These are phyloP conservation scores for Drosophila elegans DNA, from an alignment of 1,140 invertebrate genomes.

Conservation along the genomic window DNA sequence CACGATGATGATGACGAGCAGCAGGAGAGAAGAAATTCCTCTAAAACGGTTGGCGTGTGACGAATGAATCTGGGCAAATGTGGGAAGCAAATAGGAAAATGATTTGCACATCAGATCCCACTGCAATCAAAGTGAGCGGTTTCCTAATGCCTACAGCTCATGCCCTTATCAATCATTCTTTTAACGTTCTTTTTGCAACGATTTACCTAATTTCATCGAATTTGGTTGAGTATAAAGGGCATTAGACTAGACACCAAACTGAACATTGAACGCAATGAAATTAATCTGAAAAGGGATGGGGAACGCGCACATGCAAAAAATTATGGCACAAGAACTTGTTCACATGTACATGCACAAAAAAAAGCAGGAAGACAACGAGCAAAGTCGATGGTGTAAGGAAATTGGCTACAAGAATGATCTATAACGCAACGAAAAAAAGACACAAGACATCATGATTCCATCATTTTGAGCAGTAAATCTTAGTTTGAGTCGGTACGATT, in stretches of 20 bases:
- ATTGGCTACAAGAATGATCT: conserved; percentile 13
- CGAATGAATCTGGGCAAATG: conserved; percentile 37
- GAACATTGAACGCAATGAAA: conserved; percentile 2
- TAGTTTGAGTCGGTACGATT: no score
- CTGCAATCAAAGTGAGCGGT: conserved; percentile 53
- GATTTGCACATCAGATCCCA: conserved; percentile 39
- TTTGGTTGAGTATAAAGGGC: conserved; percentile 25
- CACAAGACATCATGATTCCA: background rate
- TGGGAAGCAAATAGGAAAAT: conserved; percentile 35
- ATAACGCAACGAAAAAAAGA: background rate
- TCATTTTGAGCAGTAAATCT: background rate
- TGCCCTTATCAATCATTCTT: conserved; percentile 27
- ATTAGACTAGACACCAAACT: conserved; percentile 28
- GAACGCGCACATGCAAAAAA: background rate
- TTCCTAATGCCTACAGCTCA: background rate
- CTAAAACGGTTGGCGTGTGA: conserved; percentile 33
- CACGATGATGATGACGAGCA: conserved; percentile 36
- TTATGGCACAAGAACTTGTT: no score
- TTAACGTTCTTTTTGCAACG: conserved; percentile 27
- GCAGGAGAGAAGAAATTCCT: conserved; percentile 16
- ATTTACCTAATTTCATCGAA: conserved; percentile 43
- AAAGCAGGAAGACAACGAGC: background rate
- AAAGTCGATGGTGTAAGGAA: conserved; percentile 2
- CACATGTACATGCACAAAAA: background rate
- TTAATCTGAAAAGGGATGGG: background rate